phyloP scores from a whole-genome alignment of 2,113 vertebrate genomes.

The Pomatorhinus ruficollis region DNA sequence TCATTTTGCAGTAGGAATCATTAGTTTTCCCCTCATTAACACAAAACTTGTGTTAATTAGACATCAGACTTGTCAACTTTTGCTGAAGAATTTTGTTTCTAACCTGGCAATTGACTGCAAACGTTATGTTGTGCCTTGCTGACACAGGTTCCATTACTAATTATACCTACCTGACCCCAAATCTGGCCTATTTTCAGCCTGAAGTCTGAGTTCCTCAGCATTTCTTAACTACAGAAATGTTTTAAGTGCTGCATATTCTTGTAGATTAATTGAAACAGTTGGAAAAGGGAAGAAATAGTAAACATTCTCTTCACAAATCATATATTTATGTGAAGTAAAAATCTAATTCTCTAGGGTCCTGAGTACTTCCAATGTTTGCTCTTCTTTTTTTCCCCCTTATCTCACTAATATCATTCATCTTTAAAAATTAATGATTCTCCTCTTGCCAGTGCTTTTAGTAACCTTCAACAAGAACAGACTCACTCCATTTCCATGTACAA shows the following conservation, averaged over 20 bases:
- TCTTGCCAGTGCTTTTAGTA: background rate
- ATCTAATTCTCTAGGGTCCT: background rate
- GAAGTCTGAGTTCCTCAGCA: background rate
- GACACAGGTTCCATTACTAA: background rate
- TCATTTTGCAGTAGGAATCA: background rate
- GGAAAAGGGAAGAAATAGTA: constrained; percentile 18
- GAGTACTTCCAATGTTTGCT: background rate
- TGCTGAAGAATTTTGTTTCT: background rate
- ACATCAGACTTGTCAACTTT: background rate
- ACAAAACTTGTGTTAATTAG: background rate
- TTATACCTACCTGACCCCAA: background rate
- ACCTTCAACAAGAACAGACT: background rate
- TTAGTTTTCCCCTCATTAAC: background rate
- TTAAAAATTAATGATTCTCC: background rate
- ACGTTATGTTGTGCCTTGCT: background rate
- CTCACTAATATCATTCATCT: background rate
- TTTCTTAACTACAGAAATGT: background rate
- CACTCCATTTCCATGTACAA: background rate
- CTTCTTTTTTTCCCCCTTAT: background rate
- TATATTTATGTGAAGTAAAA: background rate
- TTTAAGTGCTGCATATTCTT: background rate
- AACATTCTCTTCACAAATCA: constrained; percentile 10
- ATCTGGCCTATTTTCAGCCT: background rate
- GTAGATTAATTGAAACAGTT: background rate
- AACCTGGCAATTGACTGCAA: background rate